Base-by-base conservation (phyloP, 1,140 invertebrate species). In the Drosophila parabipectinata region DNA sequence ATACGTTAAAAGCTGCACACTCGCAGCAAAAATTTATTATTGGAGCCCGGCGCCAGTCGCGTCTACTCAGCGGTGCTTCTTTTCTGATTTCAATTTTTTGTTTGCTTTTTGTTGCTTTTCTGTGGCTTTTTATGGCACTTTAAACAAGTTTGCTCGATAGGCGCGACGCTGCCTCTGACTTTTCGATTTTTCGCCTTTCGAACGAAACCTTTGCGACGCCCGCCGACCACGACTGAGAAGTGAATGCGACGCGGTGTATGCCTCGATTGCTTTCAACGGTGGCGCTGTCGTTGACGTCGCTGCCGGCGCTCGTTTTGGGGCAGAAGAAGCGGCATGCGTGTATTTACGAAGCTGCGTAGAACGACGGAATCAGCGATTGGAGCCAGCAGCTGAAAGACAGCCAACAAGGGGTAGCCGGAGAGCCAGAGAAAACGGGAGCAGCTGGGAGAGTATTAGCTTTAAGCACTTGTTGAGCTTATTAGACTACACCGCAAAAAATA, bases 291-390 rank as follows among this genome's bases (percentile, higher is more conserved):
- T 39, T 51, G 24, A 1, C 18, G 24, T 30, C 51, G 51, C n/a
- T 18, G 18, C 41, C 39, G 52, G 24, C 21, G 26, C 26, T 28
- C 55, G 9, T 12, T 51, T 21, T 21, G 41, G 28, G 26, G 54
- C 52, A 50, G 56, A 57, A 44, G 71, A 48, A 75, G 77, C 62
- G 72, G 82, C 81, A 67, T 85, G 82, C 81, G 81, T 68, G 76
- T 85, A 85, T 85, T 87, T 87, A 85, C 81, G 81, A 87, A 85
- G 77, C 81, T 81, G 64, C 64, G 74, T 72, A 50, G 34, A 87
- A 85, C 81, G 77, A 9, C 58, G 28, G 24, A 87, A 8, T 15
- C 51, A 53, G 10, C 68, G 44, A 69, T 75, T 77, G 82, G 69
- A 59, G 76, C 67, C 53, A 72, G 60, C 39, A 32, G 50, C 21